Evolutionary conservation across 1,140 invertebrate species (phyloP).

Genomic region (Drosophila quadrilineata): DNA sequence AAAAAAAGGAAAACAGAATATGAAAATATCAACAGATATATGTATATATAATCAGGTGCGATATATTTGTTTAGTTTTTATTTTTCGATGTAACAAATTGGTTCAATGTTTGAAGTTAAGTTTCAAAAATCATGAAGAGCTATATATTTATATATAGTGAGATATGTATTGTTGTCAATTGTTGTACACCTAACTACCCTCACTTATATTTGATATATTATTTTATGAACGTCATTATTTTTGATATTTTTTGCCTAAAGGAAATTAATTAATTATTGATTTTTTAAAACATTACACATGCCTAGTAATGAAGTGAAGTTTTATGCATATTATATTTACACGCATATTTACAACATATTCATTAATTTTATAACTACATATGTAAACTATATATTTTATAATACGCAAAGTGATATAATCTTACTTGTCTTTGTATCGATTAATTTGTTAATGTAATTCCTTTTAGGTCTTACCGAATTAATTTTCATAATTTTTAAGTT

Average conservation of each 20-base stretch:
- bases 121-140: conserved; percentile 50
- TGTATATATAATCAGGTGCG: conserved; percentile 60
- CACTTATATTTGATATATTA: too few relatives aligned
- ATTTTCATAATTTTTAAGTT: conserved; percentile 54
- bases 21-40: conserved; percentile 14
- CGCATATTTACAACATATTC: conserved; percentile 32
- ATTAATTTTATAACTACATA: conserved; percentile 35
- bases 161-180: too few relatives aligned
- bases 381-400: conserved; percentile 26
- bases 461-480: conserved; percentile 33
- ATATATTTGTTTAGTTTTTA: conserved; percentile 72
- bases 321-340: conserved; percentile 16
- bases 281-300: neutral
- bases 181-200: too few relatives aligned
- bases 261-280: conserved; percentile 20
- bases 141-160: too few relatives aligned
- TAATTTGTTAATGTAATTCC: conserved; percentile 45
- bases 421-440: conserved; percentile 65
- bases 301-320: conserved; percentile 8
- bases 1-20: neutral
- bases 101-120: conserved; percentile 68
- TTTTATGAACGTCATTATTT: too few relatives aligned
- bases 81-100: conserved; percentile 53
- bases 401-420: conserved; percentile 77
- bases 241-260: conserved; percentile 19